Evolutionary conservation across 2,797 vertebrate species (phyloP).

Genomic region (Acrossocheilus wenchowensis): DNA sequence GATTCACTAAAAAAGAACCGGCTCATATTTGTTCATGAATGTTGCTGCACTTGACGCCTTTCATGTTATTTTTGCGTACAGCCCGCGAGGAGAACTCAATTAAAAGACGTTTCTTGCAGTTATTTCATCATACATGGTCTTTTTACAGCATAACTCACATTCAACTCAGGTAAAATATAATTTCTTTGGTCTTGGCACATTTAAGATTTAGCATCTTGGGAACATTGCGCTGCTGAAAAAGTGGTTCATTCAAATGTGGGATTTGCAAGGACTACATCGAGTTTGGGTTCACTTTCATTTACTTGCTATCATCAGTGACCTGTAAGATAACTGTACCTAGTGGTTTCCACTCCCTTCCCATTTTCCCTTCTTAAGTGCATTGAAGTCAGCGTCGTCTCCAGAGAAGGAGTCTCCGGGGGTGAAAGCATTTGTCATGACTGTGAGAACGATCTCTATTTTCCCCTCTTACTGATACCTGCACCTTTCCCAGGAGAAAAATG

Average conservation of each 20-base stretch:
- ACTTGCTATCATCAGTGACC: slow-evolving; percentile 7
- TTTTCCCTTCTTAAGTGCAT: slow-evolving; percentile 20
- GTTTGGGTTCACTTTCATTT: slow-evolving; percentile 25
- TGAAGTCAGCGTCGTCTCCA: slow-evolving; percentile 20
- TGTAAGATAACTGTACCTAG: slow-evolving; percentile 4
- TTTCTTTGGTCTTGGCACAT: neutral
- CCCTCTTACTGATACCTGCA: slow-evolving; percentile 7
- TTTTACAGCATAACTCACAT: neutral
- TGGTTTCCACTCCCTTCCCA: neutral
- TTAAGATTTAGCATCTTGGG: neutral
- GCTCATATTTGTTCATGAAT: neutral
- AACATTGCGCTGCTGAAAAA: neutral
- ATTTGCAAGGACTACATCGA: slow-evolving; percentile 20
- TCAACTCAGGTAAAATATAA: neutral
- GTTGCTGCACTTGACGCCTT: neutral
- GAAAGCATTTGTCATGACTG: slow-evolving; percentile 25
- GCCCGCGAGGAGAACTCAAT: neutral
- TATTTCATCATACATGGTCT: neutral
- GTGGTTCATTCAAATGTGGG: neutral
- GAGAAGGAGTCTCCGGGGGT: slow-evolving; percentile 38
- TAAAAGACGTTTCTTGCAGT: neutral
- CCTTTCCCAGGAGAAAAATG: slow-evolving; percentile 26
- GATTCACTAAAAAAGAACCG: neutral
- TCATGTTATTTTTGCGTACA: neutral
- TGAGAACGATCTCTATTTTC: slow-evolving; percentile 31